Base-by-base conservation (phyloP, 2,888 invertebrate species). In the Diabrotica balteata region DNA sequence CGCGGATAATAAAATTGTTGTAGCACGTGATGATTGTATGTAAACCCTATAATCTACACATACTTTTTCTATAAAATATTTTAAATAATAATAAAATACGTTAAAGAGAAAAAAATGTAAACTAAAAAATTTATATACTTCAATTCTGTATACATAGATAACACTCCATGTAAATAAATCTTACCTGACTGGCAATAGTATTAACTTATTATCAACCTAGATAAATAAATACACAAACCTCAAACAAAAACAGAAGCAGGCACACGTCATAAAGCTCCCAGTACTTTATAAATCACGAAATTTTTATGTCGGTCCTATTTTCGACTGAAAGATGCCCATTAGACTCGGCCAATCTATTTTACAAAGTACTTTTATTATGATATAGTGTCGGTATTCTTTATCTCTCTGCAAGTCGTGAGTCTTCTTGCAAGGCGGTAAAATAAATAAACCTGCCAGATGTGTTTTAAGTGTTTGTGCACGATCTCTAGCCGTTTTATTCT, bases 361-460 rank as follows among this genome's bases (percentile, higher is more conserved):
- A 71, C 72, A 71, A 73, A 73, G 70, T 70, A 70, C 70, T 72
- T 70, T 69, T 68, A 66, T 69, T 70, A 73, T 75, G 75, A 75
- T 75, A 67, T 69, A 73, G 69, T 72, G 72, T 63, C 72, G 73
- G 68, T 64, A 60, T 70, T 72, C 73, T 73, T 72, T 72, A 73
- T 44, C 45, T 57, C 45, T 57, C 45, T 45, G 55, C 55, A 43
- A 43, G 42, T 54, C 54, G 7, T 43, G 43, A 52, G 52, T 54
- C 11, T 47, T 42, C 42, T 54, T 43, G 32, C 42, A 42, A 57
- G 45, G 43, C 45, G 45, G 68, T 62, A 65, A 68, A 72, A 75
- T 75, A 73, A 75, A 75, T 72, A 72, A 72, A 71, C 66, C 65
- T 57, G 61, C 74, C 74, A 75, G 74, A 75, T 75, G 74, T 75